Evolutionary conservation across 2,113 vertebrate species (phyloP), one percentile per base, ranked within the genome.

Genomic region (Ranitomeya imitator): DNA sequence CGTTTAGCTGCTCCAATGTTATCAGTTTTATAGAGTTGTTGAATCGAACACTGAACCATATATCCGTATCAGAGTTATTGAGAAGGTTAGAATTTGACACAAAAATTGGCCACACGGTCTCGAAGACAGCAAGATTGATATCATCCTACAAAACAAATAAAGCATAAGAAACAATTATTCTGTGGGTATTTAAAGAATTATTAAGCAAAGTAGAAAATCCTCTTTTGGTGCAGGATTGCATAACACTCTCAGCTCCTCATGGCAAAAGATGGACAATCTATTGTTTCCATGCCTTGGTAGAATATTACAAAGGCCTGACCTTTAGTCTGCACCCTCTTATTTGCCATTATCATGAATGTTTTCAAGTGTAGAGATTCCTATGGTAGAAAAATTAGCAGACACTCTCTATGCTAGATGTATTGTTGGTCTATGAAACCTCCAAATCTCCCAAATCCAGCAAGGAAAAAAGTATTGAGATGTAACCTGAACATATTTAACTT

Each of bases 41-140:
- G 15, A 90, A 85, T 71, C 90, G 74, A 18, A 23, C n/a, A 37
- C 74, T 86, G 74, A 90, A 85, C 90, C 90, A 90, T 11, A 19
- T 59, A 31, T 87, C 74, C 71, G 84, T 67, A 16, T 86, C 85
- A 26, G 80, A 51, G 14, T 23, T 54, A n/a, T 9, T 57, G 2
- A 90, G 54, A 18, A 21, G 60, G 14, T 14, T 23, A 19, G 89
- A 55, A 45, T 26, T 31, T 71, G 74, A 52, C 26, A 88, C 61
- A 21, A 90, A 90, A 19, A 4, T 83, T 65, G 85, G 73, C 90
- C 90, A 90, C 16, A 89, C 63, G 6, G 73, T 81, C 7, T 51
- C 37, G 60, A 90, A 74, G 15, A 89, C 57, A 11, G 80, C 57
- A 4, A 18, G n/a, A 13, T 54, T 5, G 18, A 54, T 71, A 12